Conservation (phyloP, 1,140 invertebrate species). For the Babylonia areolata region DNA sequence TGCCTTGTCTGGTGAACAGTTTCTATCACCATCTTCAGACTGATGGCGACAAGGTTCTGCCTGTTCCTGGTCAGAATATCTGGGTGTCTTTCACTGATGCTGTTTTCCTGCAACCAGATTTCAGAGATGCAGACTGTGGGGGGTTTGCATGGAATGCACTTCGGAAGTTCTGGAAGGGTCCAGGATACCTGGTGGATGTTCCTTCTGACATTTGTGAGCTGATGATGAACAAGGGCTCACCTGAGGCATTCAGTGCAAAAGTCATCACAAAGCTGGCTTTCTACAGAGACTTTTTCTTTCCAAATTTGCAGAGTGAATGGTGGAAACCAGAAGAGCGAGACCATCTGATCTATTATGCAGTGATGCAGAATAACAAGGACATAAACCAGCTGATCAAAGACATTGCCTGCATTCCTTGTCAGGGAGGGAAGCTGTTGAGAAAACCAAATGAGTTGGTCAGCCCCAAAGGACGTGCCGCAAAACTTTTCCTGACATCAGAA, state of each 20-base stretch:
- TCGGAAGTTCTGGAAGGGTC: conserved; percentile 31
- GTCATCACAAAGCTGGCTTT: conserved; percentile 3
- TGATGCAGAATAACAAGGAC: background rate
- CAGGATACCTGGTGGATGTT: conserved; percentile 16
- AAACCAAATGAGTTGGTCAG: conserved; percentile 30
- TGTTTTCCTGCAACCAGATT: conserved; percentile 8
- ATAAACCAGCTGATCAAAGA: conserved; percentile 31
- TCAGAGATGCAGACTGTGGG: conserved; percentile 27
- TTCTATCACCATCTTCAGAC: conserved; percentile 29
- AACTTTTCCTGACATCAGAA: conserved; percentile 26
- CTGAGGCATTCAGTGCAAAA: background rate
- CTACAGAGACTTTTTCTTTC: conserved; percentile 36
- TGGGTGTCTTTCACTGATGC: conserved; percentile 25
- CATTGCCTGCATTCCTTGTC: conserved; percentile 27
- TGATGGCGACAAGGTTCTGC: conserved; percentile 9
- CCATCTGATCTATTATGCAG: conserved; percentile 14
- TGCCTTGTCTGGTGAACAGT: background rate
- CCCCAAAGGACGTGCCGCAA: conserved; percentile 21
- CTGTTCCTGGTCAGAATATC: background rate
- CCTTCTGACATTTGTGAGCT: conserved; percentile 24
- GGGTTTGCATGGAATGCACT: conserved; percentile 29
- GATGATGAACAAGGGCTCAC: background rate
- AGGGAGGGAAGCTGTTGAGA: background rate
- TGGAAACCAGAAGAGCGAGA: conserved; percentile 34
- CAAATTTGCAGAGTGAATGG: conserved; percentile 19